These are phyloP conservation scores for Montipora capricornis DNA, from an alignment of 64 coral and sea anemone genomes.

Conservation along the genomic window DNA sequence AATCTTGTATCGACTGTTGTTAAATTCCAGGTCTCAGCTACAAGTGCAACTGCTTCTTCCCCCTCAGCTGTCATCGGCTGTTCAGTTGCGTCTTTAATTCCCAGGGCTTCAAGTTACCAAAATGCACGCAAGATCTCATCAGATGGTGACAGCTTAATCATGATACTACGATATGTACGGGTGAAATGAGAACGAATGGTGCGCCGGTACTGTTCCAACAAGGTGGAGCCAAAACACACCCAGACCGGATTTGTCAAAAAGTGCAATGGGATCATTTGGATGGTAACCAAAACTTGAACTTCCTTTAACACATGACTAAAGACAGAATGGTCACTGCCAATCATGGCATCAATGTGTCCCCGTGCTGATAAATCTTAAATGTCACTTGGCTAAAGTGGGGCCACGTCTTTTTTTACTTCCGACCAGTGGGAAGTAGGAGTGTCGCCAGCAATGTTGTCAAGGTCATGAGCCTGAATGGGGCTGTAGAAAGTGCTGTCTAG, in stretches of 20 bases:
- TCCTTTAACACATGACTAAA: slow-evolving; percentile 61
- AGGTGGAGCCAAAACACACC: slow-evolving; percentile 61
- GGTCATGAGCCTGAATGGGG: slow-evolving; percentile 60
- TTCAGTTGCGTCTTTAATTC: slow-evolving; percentile 36
- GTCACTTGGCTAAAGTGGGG: neutral
- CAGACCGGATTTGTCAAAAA: slow-evolving; percentile 2
- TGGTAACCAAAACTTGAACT: neutral
- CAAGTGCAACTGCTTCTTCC: slow-evolving; percentile 1
- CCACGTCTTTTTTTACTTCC: slow-evolving; percentile 55
- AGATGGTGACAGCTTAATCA: too few relatives aligned
- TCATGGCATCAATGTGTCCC: slow-evolving; percentile 45
- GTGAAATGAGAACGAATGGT: slow-evolving; percentile 51
- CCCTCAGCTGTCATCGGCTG: slow-evolving; percentile 13
- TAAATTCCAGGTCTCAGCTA: neutral
- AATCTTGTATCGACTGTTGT: slow-evolving; percentile 47
- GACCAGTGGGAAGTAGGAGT: slow-evolving; percentile 61
- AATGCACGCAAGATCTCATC: too few relatives aligned
- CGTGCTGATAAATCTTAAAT: slow-evolving; percentile 22
- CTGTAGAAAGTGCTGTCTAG: slow-evolving; percentile 41
- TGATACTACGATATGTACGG: slow-evolving; percentile 25
- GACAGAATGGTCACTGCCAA: slow-evolving; percentile 60
- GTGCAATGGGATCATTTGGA: slow-evolving; percentile 19
- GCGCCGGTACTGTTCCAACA: slow-evolving; percentile 25
- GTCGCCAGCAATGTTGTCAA: slow-evolving; percentile 72
- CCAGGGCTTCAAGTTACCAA: slow-evolving; percentile 57